Evolutionary conservation across 1,140 invertebrate species (phyloP), one percentile per base, ranked within the genome.

Genomic region (Pogonomyrmex californicus): DNA sequence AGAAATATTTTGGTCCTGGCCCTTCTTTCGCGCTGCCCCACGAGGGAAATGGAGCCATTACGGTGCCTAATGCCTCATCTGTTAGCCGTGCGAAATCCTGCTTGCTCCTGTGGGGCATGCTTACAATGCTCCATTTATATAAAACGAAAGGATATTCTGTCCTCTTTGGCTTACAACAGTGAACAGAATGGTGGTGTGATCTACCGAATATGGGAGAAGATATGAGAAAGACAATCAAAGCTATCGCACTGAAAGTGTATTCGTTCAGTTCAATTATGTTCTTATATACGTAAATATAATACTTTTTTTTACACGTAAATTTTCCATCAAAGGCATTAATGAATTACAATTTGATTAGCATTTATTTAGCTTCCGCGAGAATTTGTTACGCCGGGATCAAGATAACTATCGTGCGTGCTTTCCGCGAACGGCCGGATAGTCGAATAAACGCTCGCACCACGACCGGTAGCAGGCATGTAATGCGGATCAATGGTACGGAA

Each of bases 121-220:
- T 95, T 94, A 94, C 93, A 95, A 89, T 87, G 90, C 91, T 94
- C 92, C 92, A 93, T 94, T 94, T 94, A 95, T 94, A 94, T 92
- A 86, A 92, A 93, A 90, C 93, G 91, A 94, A 93, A 94, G 92
- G 93, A 94, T 94, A 93, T 88, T 88, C 90, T 89, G 44, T 60
- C 71, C 76, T 75, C 78, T 63, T 83, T 47, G 44, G 78, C 76
- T 88, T 89, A 87, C 89, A 91, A 51, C 63, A 58, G 36, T 51
- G 82, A 85, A 77, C 68, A 77, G 83, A 62, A 63, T 33, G 7
- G 56, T n/a, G 23, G 4, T 68, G 30, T 47, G 65, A 68, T 30
- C 12, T n/a, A 17, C 14, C 23, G 17, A 56, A 65, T 63, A 38
- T 14, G 47, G 23, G 23, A 23, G n/a, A n/a, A 60, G 63, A 71